phyloP scores from a whole-genome alignment of 2,888 invertebrate species.

The Pseudococcus longispinus region DNA sequence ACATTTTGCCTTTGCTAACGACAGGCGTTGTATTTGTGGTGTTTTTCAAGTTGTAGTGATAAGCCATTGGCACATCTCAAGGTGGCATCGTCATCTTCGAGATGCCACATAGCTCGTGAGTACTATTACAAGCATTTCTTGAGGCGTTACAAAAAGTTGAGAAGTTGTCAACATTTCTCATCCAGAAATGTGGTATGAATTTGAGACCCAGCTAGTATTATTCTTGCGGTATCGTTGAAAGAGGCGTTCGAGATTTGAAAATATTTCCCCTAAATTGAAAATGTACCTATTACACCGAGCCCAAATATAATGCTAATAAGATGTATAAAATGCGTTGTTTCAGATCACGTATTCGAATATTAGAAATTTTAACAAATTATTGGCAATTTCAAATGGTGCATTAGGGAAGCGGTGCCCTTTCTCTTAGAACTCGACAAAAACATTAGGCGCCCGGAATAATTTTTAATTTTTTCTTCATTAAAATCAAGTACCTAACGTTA shows the following conservation, averaged over 20 bases:
- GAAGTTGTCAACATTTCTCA: background rate
- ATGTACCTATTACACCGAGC: background rate
- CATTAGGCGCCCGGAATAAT: constrained; percentile 30
- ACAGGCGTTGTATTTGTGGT: background rate
- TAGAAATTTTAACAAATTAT: constrained; percentile 50
- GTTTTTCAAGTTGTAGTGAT: background rate
- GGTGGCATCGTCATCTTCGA: background rate
- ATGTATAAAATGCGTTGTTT: constrained; percentile 51
- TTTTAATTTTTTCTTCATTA: constrained; percentile 12
- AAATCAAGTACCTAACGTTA: constrained; percentile 37
- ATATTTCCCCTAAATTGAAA: too few species aligned
- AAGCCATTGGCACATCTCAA: background rate
- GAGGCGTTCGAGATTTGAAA: too few species aligned
- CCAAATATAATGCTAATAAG: constrained; percentile 18
- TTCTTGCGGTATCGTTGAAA: too few species aligned
- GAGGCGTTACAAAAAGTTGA: background rate
- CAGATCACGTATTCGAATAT: constrained; percentile 51
- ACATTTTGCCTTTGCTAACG: too few species aligned
- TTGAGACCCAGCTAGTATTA: background rate
- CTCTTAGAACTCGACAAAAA: constrained; percentile 16
- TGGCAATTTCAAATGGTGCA: constrained; percentile 23
- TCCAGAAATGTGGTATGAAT: background rate
- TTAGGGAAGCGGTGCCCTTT: constrained; percentile 42
- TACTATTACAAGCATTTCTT: background rate
- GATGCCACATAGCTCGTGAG: background rate